phyloP scores from a whole-genome alignment of 2,888 invertebrate genomes.

The Tigriopus californicus region DNA sequence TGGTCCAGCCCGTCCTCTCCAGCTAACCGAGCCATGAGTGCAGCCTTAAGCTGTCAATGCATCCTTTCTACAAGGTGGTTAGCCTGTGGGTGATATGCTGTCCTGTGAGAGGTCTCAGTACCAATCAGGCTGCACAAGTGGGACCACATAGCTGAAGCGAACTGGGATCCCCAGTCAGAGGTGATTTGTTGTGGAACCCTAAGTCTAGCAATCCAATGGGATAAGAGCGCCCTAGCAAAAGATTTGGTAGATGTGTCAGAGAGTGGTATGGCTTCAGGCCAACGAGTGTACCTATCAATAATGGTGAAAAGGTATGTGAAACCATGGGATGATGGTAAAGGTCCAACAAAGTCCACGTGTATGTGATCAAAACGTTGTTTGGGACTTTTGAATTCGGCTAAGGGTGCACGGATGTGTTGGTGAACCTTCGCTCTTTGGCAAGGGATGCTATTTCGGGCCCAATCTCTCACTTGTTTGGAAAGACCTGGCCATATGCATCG shows the following conservation, averaged over 20 bases:
- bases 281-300: constrained; percentile 12
- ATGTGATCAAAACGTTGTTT: background rate
- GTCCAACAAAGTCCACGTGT: constrained; percentile 6
- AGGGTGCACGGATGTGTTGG: background rate
- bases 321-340: constrained; percentile 9
- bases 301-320: constrained; percentile 13
- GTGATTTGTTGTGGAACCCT: background rate
- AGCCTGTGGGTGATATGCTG: background rate
- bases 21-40: background rate
- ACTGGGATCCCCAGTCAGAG: background rate
- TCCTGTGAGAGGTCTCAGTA: background rate
- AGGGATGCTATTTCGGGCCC: background rate
- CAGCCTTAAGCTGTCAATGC: constrained; percentile 18
- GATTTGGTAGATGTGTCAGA: constrained; percentile 22
- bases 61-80: background rate
- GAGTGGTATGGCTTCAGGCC: constrained; percentile 11
- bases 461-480: background rate
- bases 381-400: background rate
- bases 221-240: constrained; percentile 17
- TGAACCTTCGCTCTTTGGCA: constrained; percentile 11
- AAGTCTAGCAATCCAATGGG: background rate
- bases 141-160: background rate
- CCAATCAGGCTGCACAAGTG: background rate
- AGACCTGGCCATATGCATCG: constrained; percentile 12
- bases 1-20: background rate